Evolutionary conservation across 2,113 vertebrate species (phyloP).

Genomic region (Ceyx cyanopectus): DNA sequence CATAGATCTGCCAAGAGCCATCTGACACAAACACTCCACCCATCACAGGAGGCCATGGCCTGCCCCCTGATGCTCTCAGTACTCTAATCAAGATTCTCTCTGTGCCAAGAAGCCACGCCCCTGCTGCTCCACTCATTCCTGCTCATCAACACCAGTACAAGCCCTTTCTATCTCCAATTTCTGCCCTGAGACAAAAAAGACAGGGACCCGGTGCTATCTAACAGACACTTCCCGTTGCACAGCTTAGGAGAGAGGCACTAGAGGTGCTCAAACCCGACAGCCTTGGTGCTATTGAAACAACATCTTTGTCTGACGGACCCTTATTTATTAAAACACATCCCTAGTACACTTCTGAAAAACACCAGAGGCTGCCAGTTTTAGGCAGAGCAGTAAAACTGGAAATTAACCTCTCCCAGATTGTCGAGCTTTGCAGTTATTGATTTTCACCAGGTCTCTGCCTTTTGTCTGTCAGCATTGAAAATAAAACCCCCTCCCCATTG

Average conservation of each 20-base stretch:
- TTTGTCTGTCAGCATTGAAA: background rate
- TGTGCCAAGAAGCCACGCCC: background rate
- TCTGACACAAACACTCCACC: background rate
- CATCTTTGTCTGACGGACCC: background rate
- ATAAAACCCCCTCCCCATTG: accelerated
- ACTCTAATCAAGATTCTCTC: background rate
- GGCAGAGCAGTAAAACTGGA: background rate
- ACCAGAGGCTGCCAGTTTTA: background rate
- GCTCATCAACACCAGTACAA: background rate
- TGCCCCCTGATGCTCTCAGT: background rate
- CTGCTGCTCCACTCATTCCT: accelerated
- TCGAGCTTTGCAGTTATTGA: background rate
- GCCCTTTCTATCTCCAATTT: background rate
- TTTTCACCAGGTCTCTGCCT: background rate
- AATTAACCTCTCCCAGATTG: background rate
- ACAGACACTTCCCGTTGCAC: background rate
- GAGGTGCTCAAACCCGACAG: background rate
- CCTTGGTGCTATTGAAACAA: accelerated
- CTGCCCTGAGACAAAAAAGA: background rate
- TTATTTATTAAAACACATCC: background rate
- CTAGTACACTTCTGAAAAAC: background rate
- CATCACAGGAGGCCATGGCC: accelerated
- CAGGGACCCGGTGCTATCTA: accelerated
- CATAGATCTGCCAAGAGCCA: background rate
- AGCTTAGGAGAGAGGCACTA: background rate